phyloP scores from a whole-genome alignment of 2,888 invertebrate genomes.

The Tipula unca region DNA sequence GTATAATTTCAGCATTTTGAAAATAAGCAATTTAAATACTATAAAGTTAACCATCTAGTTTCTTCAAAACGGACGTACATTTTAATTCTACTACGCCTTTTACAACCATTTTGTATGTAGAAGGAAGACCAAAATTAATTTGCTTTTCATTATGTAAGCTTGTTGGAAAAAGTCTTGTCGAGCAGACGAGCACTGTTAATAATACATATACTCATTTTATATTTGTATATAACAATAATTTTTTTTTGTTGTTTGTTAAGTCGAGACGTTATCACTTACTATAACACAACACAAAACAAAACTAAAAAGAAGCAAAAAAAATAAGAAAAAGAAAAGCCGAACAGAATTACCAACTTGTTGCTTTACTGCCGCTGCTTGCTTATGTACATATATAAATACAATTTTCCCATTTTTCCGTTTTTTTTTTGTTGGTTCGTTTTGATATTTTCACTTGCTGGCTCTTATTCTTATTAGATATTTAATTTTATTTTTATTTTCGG shows the following conservation, averaged over 20 bases:
- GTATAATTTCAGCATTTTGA: not conserved
- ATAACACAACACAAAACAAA: not conserved
- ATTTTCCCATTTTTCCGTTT: not conserved
- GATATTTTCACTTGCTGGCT: not conserved
- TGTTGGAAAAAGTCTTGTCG: not conserved
- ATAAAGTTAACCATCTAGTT: not conserved
- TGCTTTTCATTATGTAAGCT: not conserved
- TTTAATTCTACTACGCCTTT: not conserved
- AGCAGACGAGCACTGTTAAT: not conserved
- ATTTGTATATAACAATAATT: not conserved
- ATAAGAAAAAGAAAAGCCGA: not conserved
- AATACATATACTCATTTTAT: not conserved
- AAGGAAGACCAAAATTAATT: not conserved
- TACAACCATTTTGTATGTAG: not conserved
- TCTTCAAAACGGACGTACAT: not conserved
- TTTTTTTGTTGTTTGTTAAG: not conserved
- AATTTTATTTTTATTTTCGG: slow-evolving; percentile 1
- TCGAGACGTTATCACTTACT: not conserved
- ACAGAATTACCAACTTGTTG: not conserved
- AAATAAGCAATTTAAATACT: not conserved
- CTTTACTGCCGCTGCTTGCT: not conserved
- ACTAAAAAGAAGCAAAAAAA: not conserved
- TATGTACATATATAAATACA: not conserved
- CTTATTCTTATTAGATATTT: not conserved
- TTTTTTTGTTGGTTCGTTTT: not conserved